Conservation (phyloP, 2,113 vertebrate species). For the Vanacampus margaritifer region DNA sequence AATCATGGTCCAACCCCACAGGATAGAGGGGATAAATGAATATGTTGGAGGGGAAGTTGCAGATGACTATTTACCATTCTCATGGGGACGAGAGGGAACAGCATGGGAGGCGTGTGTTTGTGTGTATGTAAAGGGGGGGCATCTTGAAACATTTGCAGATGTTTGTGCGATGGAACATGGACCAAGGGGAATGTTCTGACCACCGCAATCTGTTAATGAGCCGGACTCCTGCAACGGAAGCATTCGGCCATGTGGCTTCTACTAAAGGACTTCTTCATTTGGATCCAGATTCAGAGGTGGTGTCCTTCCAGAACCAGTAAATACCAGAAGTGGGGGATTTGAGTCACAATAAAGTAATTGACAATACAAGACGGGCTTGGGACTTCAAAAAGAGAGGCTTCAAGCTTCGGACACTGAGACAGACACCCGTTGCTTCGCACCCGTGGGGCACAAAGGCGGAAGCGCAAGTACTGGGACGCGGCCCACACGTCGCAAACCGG, state of each 20-base stretch:
- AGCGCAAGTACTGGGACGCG: no score
- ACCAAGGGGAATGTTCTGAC: background rate
- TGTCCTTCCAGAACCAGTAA: background rate
- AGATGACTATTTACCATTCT: slow-evolving; percentile 72
- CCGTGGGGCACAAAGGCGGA: no score
- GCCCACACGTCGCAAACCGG: no score
- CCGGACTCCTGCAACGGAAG: background rate
- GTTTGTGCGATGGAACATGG: slow-evolving; percentile 11
- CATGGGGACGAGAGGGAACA: slow-evolving; percentile 49
- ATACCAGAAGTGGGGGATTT: background rate
- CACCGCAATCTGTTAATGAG: slow-evolving; percentile 5
- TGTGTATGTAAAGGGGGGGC: background rate
- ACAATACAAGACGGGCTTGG: no score
- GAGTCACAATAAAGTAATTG: background rate
- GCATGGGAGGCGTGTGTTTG: slow-evolving; percentile 25
- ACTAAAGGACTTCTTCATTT: background rate
- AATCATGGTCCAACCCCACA: slow-evolving; percentile 70
- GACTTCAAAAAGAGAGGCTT: no score
- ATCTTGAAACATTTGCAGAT: slow-evolving; percentile 11
- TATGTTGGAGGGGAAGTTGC: slow-evolving; percentile 69
- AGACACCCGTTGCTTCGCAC: no score
- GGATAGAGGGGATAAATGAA: slow-evolving; percentile 72
- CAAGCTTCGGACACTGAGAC: no score
- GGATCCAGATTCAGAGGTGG: background rate
- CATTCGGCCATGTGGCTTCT: background rate